Percentiles rank a stretch among this genome's conserved stretches.
Conservation (phyloP, 2,888 invertebrate genomes). For the Drosophila acutilabella region DNA sequence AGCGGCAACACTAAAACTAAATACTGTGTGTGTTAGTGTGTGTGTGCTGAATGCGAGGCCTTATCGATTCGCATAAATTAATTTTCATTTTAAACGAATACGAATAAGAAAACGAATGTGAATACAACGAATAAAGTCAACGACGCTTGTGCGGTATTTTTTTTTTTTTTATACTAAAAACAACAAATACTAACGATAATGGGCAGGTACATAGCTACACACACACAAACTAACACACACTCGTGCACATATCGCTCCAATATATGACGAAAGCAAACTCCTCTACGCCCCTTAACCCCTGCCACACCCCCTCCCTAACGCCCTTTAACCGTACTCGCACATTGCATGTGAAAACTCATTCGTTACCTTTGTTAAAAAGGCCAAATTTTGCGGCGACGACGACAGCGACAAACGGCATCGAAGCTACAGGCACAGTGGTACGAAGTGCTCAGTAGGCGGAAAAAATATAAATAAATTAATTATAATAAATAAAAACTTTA, state of each 20-base stretch:
- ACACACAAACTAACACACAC: conserved; percentile 22
- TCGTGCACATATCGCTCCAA: conserved; percentile 56
- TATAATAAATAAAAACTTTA: no score
- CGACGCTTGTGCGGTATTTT: conserved; percentile 54
- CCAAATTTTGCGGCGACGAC: conserved; percentile 58
- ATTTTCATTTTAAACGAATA: conserved; percentile 79
- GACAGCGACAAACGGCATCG: conserved; percentile 20
- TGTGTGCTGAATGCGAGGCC: conserved; percentile 37
- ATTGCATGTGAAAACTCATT: conserved; percentile 75
- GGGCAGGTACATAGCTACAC: conserved; percentile 55
- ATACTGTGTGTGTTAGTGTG: conserved; percentile 14
- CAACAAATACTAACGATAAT: conserved; percentile 53
- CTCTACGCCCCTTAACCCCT: conserved; percentile 1
- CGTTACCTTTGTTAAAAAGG: conserved; percentile 69
- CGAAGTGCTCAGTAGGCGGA: neutral
- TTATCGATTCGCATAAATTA: conserved; percentile 80
- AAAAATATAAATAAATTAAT: no score
- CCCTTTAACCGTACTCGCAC: conserved; percentile 38
- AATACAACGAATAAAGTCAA: conserved; percentile 69
- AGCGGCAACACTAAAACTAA: conserved; percentile 42
- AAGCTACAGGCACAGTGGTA: conserved; percentile 43
- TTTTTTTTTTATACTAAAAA: conserved; percentile 47
- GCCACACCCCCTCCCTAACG: neutral
- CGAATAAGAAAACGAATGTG: conserved; percentile 72
- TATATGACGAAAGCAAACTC: conserved; percentile 68